Percentiles rank a stretch among this genome's conserved stretches.
Conservation (phyloP, 2,888 invertebrate genomes). For the Junonia oenone region DNA sequence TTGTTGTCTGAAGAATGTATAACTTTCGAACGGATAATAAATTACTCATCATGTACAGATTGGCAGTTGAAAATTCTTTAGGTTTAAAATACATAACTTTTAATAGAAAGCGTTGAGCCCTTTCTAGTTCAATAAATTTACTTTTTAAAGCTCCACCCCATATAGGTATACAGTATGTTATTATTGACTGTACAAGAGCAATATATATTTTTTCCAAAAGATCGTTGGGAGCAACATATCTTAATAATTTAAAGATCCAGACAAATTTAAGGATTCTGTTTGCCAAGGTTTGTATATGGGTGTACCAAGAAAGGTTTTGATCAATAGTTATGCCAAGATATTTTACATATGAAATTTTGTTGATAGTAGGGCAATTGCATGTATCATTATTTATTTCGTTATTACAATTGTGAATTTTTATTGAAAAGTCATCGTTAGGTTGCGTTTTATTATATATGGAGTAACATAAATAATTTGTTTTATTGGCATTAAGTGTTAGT, state of each 20-base stretch:
- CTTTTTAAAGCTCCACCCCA: conserved; percentile 17
- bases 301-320: neutral
- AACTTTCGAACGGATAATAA: neutral
- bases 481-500: conserved; percentile 2
- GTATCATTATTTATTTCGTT: neutral
- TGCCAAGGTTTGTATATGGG: neutral
- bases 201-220: neutral
- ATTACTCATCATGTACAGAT: neutral
- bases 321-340: conserved; percentile 8
- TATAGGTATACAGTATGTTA: conserved; percentile 8
- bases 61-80: neutral
- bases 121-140: conserved; percentile 10
- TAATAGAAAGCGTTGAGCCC: conserved; percentile 13
- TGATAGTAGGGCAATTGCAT: neutral
- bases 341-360: neutral
- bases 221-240: neutral
- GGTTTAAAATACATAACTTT: conserved; percentile 9
- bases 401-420: neutral
- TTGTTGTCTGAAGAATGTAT: neutral
- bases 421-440: neutral
- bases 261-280: neutral
- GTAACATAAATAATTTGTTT: conserved; percentile 8
- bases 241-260: neutral
- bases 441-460: neutral
- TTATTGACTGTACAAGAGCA: conserved; percentile 8